phyloP scores from a whole-genome alignment of 1,140 invertebrate genomes.

The Dendrolimus punctatus region DNA sequence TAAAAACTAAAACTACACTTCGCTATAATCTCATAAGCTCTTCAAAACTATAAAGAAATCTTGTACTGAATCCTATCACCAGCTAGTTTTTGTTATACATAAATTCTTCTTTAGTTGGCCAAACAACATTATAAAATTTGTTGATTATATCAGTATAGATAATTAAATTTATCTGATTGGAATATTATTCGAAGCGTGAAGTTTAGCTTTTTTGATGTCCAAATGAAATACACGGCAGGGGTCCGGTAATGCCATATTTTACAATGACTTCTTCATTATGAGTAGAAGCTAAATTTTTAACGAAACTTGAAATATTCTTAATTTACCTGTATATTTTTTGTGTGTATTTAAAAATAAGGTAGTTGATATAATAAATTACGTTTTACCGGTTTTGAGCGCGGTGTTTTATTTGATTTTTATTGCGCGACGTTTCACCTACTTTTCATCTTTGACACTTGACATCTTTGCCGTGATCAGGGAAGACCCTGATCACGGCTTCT shows the following conservation, averaged over 20 bases:
- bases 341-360: background rate
- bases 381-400: no score
- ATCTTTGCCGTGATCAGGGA: no score
- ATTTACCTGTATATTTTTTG: no score
- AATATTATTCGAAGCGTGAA: slow-evolving; percentile 27
- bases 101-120: slow-evolving; percentile 7
- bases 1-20: background rate
- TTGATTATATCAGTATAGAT: slow-evolving; percentile 23
- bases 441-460: no score
- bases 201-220: slow-evolving; percentile 22
- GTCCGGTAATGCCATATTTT: background rate
- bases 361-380: background rate
- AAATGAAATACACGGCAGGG: slow-evolving; percentile 3
- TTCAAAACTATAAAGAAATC: background rate
- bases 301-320: no score
- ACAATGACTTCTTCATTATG: no score
- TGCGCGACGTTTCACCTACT: no score
- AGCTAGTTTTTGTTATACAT: slow-evolving; percentile 3
- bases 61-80: slow-evolving; percentile 2
- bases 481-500: no score
- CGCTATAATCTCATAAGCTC: background rate
- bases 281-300: no score
- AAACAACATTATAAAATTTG: slow-evolving; percentile 16
- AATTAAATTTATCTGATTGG: slow-evolving; percentile 29
- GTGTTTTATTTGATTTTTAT: no score